These are phyloP conservation scores for Brienomyrus brachyistius DNA, from an alignment of 2,113 vertebrate genomes.

Conservation along the genomic window DNA sequence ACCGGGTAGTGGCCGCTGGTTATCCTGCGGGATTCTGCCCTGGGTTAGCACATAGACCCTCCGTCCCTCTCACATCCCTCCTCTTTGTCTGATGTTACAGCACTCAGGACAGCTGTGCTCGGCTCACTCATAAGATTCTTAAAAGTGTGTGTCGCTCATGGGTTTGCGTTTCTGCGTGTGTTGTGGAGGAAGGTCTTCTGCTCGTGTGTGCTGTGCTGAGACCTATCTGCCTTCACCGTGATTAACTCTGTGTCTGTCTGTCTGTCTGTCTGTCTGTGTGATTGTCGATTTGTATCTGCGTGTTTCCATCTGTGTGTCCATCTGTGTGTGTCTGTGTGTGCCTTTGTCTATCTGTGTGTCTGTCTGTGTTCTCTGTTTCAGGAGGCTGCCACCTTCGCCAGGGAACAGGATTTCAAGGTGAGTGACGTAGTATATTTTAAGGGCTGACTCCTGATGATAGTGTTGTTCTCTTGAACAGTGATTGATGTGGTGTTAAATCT, in stretches of 20 bases:
- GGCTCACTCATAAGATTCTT: not conserved
- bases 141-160: not conserved
- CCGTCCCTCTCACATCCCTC: not conserved
- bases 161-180: not conserved
- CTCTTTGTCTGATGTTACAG: not conserved
- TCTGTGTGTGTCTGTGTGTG: not conserved
- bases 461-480: constrained; percentile 82
- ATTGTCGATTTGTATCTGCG: too few relatives aligned
- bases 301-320: not conserved
- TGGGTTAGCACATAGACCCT: not conserved
- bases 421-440: constrained; percentile 82
- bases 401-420: constrained; percentile 91
- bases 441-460: constrained; percentile 79
- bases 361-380: constrained; percentile 57
- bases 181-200: constrained; percentile 24
- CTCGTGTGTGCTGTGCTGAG: constrained; percentile 59
- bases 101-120: not conserved
- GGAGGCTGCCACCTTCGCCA: constrained; percentile 87
- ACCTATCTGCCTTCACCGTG: not conserved
- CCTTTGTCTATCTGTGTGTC: not conserved
- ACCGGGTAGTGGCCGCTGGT: not conserved
- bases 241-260: constrained; percentile 6
- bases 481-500: constrained; percentile 91
- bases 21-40: not conserved
- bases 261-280: not conserved